Conservation (phyloP, 2,797 vertebrate species). For the Smutsia temminckii region DNA sequence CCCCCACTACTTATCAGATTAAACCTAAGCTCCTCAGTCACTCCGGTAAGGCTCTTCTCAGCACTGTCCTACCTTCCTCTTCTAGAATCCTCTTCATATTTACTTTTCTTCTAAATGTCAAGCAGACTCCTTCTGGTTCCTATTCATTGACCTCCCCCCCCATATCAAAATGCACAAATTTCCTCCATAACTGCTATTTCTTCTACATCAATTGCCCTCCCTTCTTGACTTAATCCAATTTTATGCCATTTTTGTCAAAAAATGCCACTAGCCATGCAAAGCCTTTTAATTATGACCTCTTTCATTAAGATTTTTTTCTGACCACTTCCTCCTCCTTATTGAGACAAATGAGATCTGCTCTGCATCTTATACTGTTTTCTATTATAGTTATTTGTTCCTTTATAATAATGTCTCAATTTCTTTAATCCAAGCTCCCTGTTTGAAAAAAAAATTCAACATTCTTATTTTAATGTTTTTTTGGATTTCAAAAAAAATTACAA, state of each 20-base stretch:
- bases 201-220: background rate
- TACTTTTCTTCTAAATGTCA: background rate
- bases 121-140: background rate
- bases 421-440: background rate
- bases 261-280: background rate
- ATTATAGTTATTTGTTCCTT: background rate
- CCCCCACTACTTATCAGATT: background rate
- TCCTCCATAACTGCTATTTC: background rate
- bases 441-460: background rate
- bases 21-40: background rate
- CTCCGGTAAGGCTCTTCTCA: too few relatives aligned
- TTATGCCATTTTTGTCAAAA: background rate
- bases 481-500: background rate
- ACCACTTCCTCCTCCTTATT: background rate
- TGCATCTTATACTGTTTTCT: background rate
- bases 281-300: background rate
- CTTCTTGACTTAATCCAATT: background rate
- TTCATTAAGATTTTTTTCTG: background rate
- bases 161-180: too few relatives aligned
- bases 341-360: background rate
- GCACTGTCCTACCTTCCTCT: too few relatives aligned
- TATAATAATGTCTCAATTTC: background rate
- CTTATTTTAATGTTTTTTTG: constrained; percentile 1
- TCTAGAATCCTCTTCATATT: background rate
- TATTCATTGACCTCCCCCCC: rapidly evolving